Evolutionary conservation across 2,888 invertebrate genomes (phyloP).

Genomic region (Himalopsyche kuldschensis): DNA sequence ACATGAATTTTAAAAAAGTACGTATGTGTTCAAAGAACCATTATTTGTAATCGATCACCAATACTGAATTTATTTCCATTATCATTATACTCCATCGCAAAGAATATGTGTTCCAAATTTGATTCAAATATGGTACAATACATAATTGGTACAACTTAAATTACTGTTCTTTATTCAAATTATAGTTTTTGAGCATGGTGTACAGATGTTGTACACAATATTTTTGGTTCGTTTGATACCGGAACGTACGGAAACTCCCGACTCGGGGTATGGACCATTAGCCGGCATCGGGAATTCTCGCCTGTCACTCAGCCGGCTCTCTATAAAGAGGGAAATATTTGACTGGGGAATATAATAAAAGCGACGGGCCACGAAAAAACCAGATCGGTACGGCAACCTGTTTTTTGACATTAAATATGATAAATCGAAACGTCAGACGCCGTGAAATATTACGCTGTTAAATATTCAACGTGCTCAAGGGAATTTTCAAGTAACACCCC

Average conservation of each 20-base stretch:
- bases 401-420: slow-evolving; percentile 40
- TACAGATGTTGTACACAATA: background rate
- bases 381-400: slow-evolving; percentile 32
- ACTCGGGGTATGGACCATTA: slow-evolving; percentile 28
- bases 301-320: slow-evolving; percentile 33
- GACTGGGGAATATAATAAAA: slow-evolving; percentile 38
- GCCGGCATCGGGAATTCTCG: slow-evolving; percentile 31
- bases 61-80: too few relatives aligned
- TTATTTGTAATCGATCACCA: too few relatives aligned
- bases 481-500: background rate
- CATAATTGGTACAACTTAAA: too few relatives aligned
- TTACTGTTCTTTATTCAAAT: too few relatives aligned
- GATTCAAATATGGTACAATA: too few relatives aligned
- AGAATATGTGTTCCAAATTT: too few relatives aligned
- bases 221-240: background rate
- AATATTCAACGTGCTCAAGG: background rate
- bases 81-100: too few relatives aligned
- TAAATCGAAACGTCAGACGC: slow-evolving; percentile 22
- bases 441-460: slow-evolving; percentile 8
- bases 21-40: too few relatives aligned
- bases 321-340: slow-evolving; percentile 34
- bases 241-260: background rate
- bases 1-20: too few relatives aligned
- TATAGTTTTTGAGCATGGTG: background rate
- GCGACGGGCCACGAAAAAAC: slow-evolving; percentile 32